Evolutionary conservation across 2,113 vertebrate species (phyloP), one percentile per base, ranked within the genome.

Genomic region (Mormyrus iriodes): DNA sequence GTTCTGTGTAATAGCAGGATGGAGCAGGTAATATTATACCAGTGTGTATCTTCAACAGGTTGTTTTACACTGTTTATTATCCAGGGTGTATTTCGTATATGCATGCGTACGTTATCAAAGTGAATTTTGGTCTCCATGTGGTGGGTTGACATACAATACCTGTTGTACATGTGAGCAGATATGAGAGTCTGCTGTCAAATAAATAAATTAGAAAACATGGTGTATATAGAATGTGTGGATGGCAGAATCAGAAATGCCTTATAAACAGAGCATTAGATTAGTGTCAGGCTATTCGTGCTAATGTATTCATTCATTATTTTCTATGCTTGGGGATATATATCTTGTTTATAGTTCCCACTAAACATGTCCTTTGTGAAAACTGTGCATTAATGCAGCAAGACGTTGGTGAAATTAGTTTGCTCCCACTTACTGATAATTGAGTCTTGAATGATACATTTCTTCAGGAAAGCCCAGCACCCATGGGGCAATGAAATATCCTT

Each of bases 401-500:
- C 90, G 87, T 88, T 88, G 55, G 51, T 69, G 44, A 61, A 69
- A 88, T 88, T 84, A 69, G n/a, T 85, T 79, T 90, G 42, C 51
- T 48, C 44, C 85, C 88, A 90, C 90, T 24, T 90, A 83, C 42
- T 46, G 44, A 55, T 65, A 88, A 88, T 21, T 90, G 90, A 91
- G 42, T 61, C 27, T 91, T 91, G 73, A 76, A 89, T 69, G 84
- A 86, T 31, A n/a, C 24, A 84, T 90, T 91, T 89, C 85, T 58
- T 90, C 82, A 46, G 82, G 52, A 48, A 42, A 42, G 35, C 58
- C 83, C 82, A 58, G 12, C 35, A 88, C 85, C n/a, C 61, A 88
- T 44, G 55, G 27, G 85, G 39, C 53, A 61, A 31, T n/a, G 88
- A 87, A 88, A 85, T 86, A 3, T 61, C 48, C 73, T 49, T 89